Percentiles rank a stretch among this genome's conserved stretches.
phyloP scores from a whole-genome alignment of 2,113 vertebrate species.

The Campylomormyrus numenius region DNA sequence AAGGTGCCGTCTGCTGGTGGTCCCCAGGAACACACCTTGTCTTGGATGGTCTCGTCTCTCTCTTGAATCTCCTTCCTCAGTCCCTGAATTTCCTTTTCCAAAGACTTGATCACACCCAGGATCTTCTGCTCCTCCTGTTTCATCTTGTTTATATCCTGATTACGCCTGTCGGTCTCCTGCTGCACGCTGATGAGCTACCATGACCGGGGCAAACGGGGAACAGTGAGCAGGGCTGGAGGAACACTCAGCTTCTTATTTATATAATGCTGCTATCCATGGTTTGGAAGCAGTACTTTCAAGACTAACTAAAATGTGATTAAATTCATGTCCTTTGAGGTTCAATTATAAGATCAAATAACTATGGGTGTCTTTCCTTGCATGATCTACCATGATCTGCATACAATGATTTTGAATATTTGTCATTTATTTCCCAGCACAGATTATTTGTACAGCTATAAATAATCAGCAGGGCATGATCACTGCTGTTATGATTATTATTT shows the following conservation, averaged over 20 bases:
- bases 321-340: background rate
- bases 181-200: conserved; percentile 73
- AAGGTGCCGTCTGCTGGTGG: background rate
- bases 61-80: conserved; percentile 78
- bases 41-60: conserved; percentile 69
- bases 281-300: background rate
- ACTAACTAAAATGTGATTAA: background rate
- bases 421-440: background rate
- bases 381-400: background rate
- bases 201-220: background rate
- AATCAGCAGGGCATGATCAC: background rate
- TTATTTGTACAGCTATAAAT: background rate
- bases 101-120: conserved; percentile 68
- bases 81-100: conserved; percentile 71
- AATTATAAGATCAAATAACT: background rate
- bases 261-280: background rate
- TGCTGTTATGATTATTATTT: background rate
- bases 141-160: conserved; percentile 60
- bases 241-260: background rate
- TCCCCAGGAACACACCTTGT: conserved; percentile 66
- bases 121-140: conserved; percentile 72
- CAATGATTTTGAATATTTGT: background rate
- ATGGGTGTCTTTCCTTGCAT: background rate
- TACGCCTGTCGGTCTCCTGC: conserved; percentile 69
- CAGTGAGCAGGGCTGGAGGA: background rate